Conservation (phyloP, 2,888 invertebrate genomes). For the Linnaemya tessellans region DNA sequence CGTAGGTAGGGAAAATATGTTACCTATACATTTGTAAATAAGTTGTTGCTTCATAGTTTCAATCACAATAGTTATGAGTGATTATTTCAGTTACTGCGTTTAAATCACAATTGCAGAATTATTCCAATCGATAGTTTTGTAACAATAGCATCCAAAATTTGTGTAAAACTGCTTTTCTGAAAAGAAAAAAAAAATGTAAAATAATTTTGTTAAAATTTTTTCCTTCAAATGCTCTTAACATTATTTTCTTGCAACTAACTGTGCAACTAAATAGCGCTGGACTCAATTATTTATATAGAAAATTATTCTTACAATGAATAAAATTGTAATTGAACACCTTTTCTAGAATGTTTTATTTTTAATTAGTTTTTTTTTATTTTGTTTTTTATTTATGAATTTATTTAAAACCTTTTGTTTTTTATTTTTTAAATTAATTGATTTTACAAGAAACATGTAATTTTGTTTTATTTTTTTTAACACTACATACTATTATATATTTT, state of each 20-base stretch:
- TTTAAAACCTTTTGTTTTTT: conserved; percentile 57
- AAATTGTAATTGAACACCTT: conserved; percentile 47
- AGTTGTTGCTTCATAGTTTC: too few species aligned
- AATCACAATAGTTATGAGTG: too few species aligned
- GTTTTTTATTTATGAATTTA: conserved; percentile 63
- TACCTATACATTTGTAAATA: too few species aligned
- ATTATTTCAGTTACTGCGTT: too few species aligned
- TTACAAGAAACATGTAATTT: conserved; percentile 64
- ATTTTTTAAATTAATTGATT: conserved; percentile 33
- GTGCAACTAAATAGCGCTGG: conserved; percentile 16
- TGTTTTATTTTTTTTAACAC: conserved; percentile 25
- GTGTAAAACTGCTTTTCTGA: neutral
- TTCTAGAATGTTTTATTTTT: conserved; percentile 34
- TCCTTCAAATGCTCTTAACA: conserved; percentile 24
- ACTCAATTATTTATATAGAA: conserved; percentile 12
- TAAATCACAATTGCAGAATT: too few species aligned
- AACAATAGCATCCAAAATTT: too few species aligned
- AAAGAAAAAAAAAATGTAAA: neutral
- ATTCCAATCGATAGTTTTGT: too few species aligned
- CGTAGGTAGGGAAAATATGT: too few species aligned
- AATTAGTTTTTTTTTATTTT: conserved; percentile 34
- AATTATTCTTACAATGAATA: conserved; percentile 39
- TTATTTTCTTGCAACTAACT: conserved; percentile 32
- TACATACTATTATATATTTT: conserved; percentile 23
- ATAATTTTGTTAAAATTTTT: conserved; percentile 6